Evolutionary conservation across 2,888 invertebrate genomes (phyloP).

Genomic region (Penaeus monodon): DNA sequence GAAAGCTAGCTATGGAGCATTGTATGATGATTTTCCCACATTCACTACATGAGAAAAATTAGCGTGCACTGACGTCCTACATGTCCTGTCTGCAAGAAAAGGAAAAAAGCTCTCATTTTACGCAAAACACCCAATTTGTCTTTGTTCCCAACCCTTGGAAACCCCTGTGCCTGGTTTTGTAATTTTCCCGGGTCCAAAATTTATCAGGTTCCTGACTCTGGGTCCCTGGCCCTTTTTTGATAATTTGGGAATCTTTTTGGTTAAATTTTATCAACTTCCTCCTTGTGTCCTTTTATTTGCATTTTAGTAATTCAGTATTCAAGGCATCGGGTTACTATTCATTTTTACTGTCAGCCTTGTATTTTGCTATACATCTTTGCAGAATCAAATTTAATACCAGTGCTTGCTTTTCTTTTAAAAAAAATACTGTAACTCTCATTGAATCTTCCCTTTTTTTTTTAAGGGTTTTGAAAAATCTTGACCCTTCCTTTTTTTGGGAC

Average conservation of each 20-base stretch:
- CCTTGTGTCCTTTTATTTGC: no score
- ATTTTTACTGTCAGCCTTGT: no score
- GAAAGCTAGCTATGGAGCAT: background rate
- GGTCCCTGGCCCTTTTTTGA: no score
- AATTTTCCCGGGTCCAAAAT: background rate
- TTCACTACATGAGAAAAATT: background rate
- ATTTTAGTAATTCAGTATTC: no score
- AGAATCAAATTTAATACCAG: no score
- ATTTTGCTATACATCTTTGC: no score
- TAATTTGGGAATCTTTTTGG: no score
- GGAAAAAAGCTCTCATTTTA: background rate
- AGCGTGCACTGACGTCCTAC: conserved; percentile 10
- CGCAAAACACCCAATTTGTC: conserved; percentile 4
- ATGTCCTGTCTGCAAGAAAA: background rate
- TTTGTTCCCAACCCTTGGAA: background rate
- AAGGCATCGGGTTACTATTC: no score
- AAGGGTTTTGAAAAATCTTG: background rate
- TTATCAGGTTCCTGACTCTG: no score
- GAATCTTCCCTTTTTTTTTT: background rate
- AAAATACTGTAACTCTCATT: no score
- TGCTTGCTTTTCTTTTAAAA: no score
- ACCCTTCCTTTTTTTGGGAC: background rate
- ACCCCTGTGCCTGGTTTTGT: background rate
- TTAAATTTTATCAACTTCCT: no score
- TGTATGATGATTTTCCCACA: conserved; percentile 8